phyloP scores from a whole-genome alignment of 2,888 invertebrate genomes.

The Pachycephus smyrnensis region DNA sequence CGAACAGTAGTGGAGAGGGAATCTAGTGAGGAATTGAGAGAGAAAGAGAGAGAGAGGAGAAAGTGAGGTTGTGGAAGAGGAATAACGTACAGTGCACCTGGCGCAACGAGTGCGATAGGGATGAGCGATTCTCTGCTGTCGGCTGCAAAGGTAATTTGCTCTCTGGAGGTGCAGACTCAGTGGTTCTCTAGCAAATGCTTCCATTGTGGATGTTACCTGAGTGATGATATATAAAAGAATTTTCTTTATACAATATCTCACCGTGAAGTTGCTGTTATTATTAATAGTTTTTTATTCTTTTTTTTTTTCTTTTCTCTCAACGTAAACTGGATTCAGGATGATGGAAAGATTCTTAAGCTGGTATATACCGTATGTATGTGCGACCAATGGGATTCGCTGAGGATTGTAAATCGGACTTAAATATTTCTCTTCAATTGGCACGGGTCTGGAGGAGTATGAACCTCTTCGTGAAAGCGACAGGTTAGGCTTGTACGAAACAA shows the following conservation, averaged over 20 bases:
- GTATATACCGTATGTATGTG: not conserved
- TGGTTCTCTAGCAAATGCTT: conserved; percentile 40
- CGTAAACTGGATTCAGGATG: not conserved
- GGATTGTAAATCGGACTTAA: not conserved
- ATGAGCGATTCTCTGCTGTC: conserved; percentile 35
- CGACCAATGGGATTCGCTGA: not conserved
- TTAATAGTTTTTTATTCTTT: not conserved
- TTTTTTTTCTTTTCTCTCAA: not conserved
- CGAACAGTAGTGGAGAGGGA: conserved; percentile 22
- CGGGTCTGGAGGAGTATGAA: not conserved
- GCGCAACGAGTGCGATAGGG: conserved; percentile 27
- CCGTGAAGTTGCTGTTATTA: not conserved
- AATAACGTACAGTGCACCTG: conserved; percentile 9
- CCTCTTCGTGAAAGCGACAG: not conserved
- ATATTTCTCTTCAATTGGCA: not conserved
- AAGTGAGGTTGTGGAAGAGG: conserved; percentile 1
- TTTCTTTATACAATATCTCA: not conserved
- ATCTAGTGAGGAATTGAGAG: conserved; percentile 28
- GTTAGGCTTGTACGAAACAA: conserved; percentile 30
- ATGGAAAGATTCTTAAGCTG: not conserved
- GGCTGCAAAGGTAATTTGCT: conserved; percentile 58
- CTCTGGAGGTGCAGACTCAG: conserved; percentile 55
- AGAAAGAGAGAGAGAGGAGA: conserved; percentile 22
- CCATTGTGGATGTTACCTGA: conserved; percentile 24
- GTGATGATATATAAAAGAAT: not conserved